Evolutionary conservation across 2,888 invertebrate species (phyloP).

Genomic region (Ornithoptera alexandrae): DNA sequence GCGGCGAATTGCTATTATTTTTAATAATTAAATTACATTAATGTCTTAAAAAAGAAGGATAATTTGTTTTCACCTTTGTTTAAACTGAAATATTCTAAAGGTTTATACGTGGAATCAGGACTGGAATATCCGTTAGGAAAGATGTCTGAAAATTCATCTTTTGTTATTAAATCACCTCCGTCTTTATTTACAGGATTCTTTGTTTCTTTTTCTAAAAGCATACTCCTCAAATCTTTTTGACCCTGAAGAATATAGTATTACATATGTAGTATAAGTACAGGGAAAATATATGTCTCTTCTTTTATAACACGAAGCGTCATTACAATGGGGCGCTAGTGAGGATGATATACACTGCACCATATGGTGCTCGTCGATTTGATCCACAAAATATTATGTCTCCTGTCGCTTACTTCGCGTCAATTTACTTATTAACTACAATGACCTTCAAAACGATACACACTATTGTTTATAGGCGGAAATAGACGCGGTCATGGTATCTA

Average conservation of each 20-base stretch:
- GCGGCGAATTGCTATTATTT: too few relatives aligned
- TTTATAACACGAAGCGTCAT: too few relatives aligned
- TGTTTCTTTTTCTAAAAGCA: slow-evolving; percentile 50
- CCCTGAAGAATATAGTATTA: slow-evolving; percentile 43
- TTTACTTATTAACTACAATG: too few relatives aligned
- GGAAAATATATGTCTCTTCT: neutral
- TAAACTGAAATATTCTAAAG: slow-evolving; percentile 52
- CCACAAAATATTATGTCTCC: too few relatives aligned
- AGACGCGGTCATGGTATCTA: too few relatives aligned
- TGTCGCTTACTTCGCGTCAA: too few relatives aligned
- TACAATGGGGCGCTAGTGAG: too few relatives aligned
- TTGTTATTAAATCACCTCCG: slow-evolving; percentile 41
- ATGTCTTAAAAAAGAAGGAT: neutral
- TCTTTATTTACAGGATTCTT: slow-evolving; percentile 37
- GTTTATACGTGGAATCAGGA: slow-evolving; percentile 37
- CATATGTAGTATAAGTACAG: neutral
- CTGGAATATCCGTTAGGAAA: slow-evolving; percentile 52
- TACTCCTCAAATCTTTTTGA: slow-evolving; percentile 63
- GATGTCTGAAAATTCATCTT: slow-evolving; percentile 51
- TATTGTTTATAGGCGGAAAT: too few relatives aligned
- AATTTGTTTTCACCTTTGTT: slow-evolving; percentile 48
- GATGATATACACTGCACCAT: too few relatives aligned
- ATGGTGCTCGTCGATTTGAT: too few relatives aligned
- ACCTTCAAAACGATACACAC: too few relatives aligned
- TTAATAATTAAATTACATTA: too few relatives aligned